Percentiles rank a stretch among this genome's conserved stretches.
These are phyloP conservation scores for Drosophila anomelani DNA, from an alignment of 2,888 invertebrate genomes.

Conservation along the genomic window DNA sequence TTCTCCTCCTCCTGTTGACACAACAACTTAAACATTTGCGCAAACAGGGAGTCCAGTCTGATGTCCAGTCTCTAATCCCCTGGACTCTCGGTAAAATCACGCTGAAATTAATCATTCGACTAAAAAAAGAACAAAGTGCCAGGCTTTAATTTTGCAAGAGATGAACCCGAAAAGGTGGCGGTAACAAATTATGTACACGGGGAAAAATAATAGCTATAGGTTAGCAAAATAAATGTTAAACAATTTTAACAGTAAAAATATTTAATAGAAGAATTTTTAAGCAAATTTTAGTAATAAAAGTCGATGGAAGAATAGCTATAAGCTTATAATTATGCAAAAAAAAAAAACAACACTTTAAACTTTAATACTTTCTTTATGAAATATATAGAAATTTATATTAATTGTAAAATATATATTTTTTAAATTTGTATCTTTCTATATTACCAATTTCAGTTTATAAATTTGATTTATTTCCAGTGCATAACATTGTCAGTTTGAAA, in stretches of 20 bases:
- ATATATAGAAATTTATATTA: neutral
- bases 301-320: too few relatives aligned
- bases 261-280: too few relatives aligned
- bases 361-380: neutral
- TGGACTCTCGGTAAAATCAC: slow-evolving; percentile 50
- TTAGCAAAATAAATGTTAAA: neutral
- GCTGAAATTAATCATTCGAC: slow-evolving; percentile 68
- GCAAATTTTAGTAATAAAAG: too few relatives aligned
- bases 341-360: neutral
- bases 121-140: slow-evolving; percentile 18
- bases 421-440: too few relatives aligned
- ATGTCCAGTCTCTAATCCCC: slow-evolving; percentile 63
- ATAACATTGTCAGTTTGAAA: slow-evolving; percentile 44
- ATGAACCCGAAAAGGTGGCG: slow-evolving; percentile 29
- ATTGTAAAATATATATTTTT: neutral
- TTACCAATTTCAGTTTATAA: fast-evolving
- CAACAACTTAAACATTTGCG: slow-evolving; percentile 72
- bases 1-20: slow-evolving; percentile 56
- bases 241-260: too few relatives aligned
- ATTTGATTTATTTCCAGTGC: neutral
- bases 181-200: slow-evolving; percentile 9
- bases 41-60: slow-evolving; percentile 62
- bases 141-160: slow-evolving; percentile 31
- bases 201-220: neutral
- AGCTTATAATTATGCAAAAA: too few relatives aligned